These are phyloP conservation scores for Drosophila obscura DNA, from an alignment of 1,140 invertebrate genomes.

Conservation along the genomic window DNA sequence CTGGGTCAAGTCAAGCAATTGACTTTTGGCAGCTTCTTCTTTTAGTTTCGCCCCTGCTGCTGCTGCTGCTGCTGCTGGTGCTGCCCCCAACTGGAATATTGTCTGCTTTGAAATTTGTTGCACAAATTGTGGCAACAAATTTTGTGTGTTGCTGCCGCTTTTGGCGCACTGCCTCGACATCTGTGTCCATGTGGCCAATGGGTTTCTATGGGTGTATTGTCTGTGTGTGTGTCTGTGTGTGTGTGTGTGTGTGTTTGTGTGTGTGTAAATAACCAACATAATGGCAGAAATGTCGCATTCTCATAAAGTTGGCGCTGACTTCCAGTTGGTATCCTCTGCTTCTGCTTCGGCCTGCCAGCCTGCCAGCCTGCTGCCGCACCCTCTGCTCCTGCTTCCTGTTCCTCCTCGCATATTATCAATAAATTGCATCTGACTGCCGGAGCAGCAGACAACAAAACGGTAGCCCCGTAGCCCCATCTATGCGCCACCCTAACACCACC, in stretches of 20 bases:
- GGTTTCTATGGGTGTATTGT: background rate
- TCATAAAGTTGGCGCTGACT: conserved; percentile 65
- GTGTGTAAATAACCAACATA: conserved; percentile 59
- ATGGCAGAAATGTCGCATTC: conserved; percentile 50
- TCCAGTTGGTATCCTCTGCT: conserved; percentile 23
- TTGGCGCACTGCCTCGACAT: conserved; percentile 32
- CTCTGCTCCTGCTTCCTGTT: background rate
- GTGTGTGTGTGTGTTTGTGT: conserved; percentile 6
- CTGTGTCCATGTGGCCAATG: conserved; percentile 26
- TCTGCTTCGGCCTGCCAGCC: no score
- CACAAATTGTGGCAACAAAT: conserved; percentile 57
- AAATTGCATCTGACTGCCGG: conserved; percentile 76
- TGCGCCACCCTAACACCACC: background rate
- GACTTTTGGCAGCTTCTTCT: conserved; percentile 42
- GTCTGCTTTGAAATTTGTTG: conserved; percentile 53
- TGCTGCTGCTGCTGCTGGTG: background rate
- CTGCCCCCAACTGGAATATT: conserved; percentile 39
- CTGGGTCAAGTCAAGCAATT: conserved; percentile 43
- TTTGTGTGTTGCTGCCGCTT: conserved; percentile 38
- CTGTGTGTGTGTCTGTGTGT: conserved; percentile 5
- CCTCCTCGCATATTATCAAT: conserved; percentile 67
- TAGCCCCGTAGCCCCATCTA: conserved; percentile 9
- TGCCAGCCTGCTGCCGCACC: background rate
- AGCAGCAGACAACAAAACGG: conserved; percentile 49
- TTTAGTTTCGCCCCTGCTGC: conserved; percentile 5